Percentiles rank a stretch among this genome's conserved stretches.
Conservation (phyloP, 2,888 invertebrate genomes). For the Mayetiola destructor region DNA sequence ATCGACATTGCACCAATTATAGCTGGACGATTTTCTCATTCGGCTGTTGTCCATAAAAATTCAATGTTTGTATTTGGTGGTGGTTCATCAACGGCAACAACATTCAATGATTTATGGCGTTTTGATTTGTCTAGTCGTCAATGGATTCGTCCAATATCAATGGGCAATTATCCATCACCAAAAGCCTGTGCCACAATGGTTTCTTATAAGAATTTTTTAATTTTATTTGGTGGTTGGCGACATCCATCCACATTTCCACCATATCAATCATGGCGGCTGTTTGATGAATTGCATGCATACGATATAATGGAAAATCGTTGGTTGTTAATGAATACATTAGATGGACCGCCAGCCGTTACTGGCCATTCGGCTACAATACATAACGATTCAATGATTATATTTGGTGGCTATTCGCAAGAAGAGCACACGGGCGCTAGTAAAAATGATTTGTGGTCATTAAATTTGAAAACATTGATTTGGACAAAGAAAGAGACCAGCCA, state of each 20-base stretch:
- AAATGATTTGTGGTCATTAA: slow-evolving; percentile 81
- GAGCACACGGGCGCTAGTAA: slow-evolving; percentile 41
- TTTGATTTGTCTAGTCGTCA: slow-evolving; percentile 72
- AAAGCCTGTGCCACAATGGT: slow-evolving; percentile 91
- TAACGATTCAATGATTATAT: slow-evolving; percentile 67
- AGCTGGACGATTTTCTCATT: slow-evolving; percentile 82
- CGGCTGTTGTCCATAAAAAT: slow-evolving; percentile 67
- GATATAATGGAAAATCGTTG: slow-evolving; percentile 69
- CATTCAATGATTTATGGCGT: slow-evolving; percentile 93
- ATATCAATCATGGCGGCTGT: slow-evolving; percentile 73
- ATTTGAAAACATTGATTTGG: slow-evolving; percentile 66
- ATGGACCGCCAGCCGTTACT: slow-evolving; percentile 61
- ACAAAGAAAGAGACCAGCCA: slow-evolving; percentile 54
- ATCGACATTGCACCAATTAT: slow-evolving; percentile 56
- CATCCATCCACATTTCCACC: slow-evolving; percentile 77
- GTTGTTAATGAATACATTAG: slow-evolving; percentile 38
- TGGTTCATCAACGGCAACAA: slow-evolving; percentile 83
- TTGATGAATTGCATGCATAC: slow-evolving; percentile 83
- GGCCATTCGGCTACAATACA: slow-evolving; percentile 86
- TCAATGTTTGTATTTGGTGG: slow-evolving; percentile 94
- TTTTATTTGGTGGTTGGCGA: slow-evolving; percentile 92
- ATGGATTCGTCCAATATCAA: slow-evolving; percentile 73
- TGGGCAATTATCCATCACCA: slow-evolving; percentile 69
- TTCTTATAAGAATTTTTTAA: slow-evolving; percentile 64
- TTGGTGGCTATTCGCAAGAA: slow-evolving; percentile 51